Percentiles rank a stretch among this genome's conserved stretches.
Evolutionary conservation across 2,113 vertebrate species (phyloP).

Genomic region (Stictonetta naevosa): DNA sequence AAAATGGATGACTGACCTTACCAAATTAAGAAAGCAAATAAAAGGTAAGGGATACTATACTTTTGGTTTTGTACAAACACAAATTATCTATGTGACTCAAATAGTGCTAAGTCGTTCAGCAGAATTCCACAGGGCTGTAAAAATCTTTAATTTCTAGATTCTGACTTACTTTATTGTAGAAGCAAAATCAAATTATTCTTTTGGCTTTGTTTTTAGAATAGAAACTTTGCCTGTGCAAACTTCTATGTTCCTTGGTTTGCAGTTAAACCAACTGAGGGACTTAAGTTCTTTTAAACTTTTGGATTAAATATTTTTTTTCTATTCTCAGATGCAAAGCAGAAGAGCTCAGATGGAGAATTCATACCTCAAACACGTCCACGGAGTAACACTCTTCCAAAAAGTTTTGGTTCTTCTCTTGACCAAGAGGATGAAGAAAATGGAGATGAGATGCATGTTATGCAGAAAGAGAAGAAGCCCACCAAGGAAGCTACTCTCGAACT

Average conservation of each 20-base stretch:
- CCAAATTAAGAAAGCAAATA: constrained; percentile 94
- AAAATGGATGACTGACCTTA: constrained; percentile 98
- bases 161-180: neutral
- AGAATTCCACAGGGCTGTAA: neutral
- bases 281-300: neutral
- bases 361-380: constrained; percentile 90
- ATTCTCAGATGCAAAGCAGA: constrained; percentile 90
- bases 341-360: constrained; percentile 88
- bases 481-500: constrained; percentile 92
- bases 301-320: neutral
- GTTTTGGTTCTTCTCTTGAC: constrained; percentile 95
- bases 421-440: constrained; percentile 80
- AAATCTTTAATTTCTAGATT: neutral
- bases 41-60: constrained; percentile 84
- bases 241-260: neutral
- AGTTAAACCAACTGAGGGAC: neutral
- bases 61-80: neutral
- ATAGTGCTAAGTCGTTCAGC: neutral
- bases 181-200: neutral
- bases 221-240: neutral
- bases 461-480: constrained; percentile 82
- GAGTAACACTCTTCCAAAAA: constrained; percentile 97
- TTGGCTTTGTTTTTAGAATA: neutral
- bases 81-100: neutral
- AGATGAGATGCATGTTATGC: constrained; percentile 67